Conservation (phyloP, 2,113 vertebrate genomes). For the Chionomys nivalis region DNA sequence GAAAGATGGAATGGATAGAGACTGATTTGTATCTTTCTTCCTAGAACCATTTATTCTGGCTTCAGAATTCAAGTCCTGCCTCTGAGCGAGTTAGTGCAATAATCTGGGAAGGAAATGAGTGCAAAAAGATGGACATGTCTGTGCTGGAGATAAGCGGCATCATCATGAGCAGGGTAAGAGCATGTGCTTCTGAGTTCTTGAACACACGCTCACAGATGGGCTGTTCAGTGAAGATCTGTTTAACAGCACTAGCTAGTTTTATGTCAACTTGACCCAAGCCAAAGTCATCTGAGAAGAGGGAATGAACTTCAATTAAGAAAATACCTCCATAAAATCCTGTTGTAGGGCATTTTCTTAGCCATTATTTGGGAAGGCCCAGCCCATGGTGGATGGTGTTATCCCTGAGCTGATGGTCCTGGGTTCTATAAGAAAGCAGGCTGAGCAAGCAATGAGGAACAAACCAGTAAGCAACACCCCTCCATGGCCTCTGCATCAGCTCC, state of each 20-base stretch:
- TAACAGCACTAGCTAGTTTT: neutral
- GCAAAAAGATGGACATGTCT: constrained; percentile 98
- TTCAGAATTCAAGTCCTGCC: constrained; percentile 95
- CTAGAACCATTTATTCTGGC: constrained; percentile 95
- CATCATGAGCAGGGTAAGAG: constrained; percentile 95
- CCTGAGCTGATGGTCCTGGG: neutral
- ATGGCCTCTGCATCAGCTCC: neutral
- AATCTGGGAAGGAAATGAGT: constrained; percentile 98
- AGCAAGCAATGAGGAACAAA: neutral
- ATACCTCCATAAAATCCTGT: neutral
- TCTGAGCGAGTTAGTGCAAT: constrained; percentile 96
- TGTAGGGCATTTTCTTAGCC: neutral
- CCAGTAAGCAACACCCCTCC: neutral
- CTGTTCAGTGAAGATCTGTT: neutral
- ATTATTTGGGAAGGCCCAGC: neutral
- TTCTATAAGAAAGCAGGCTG: neutral
- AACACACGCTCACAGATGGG: neutral
- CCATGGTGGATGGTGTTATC: neutral
- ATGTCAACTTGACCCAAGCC: neutral
- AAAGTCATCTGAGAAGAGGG: neutral
- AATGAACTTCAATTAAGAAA: neutral
- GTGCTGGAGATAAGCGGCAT: constrained; percentile 98
- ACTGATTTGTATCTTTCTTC: constrained; percentile 26
- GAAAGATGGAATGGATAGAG: neutral
- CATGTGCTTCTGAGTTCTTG: neutral